Conservation (phyloP, 1,140 invertebrate genomes). For the Leucophenga varia region DNA sequence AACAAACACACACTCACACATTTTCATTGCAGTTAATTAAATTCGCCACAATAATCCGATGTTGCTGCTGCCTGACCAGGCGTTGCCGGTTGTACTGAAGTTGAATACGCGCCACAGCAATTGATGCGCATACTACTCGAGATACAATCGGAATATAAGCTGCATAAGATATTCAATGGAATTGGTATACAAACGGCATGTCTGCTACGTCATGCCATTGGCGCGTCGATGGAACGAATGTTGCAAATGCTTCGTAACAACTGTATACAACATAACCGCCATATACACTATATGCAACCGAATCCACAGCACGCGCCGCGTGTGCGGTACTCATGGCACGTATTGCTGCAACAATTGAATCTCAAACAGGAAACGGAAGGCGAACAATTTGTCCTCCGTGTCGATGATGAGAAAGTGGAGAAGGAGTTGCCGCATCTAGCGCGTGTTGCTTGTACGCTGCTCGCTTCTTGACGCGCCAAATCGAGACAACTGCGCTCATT, state of each 20-base stretch:
- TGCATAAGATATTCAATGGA: constrained; percentile 36
- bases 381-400: neutral
- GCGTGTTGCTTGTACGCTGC: constrained; percentile 31
- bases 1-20: neutral
- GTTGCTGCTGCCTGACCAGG: too few relatives aligned
- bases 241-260: constrained; percentile 39
- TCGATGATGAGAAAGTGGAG: neutral
- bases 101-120: constrained; percentile 41
- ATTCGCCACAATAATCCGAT: constrained; percentile 44
- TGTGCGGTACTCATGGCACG: constrained; percentile 33
- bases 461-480: constrained; percentile 29
- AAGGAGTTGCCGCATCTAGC: constrained; percentile 31
- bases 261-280: constrained; percentile 54
- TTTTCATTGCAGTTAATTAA: constrained; percentile 43
- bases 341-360: constrained; percentile 11
- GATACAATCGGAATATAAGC: constrained; percentile 50
- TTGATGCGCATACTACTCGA: constrained; percentile 42
- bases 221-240: constrained; percentile 41
- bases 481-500: constrained; percentile 42
- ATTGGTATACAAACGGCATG: constrained; percentile 37
- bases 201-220: constrained; percentile 34
- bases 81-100: too few relatives aligned
- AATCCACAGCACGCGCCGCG: constrained; percentile 41
- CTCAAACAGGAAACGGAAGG: too few relatives aligned
- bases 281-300: constrained; percentile 54